These are phyloP conservation scores for Otolemur crassicaudatus DNA, from an alignment of 2,797 vertebrate species.

Conservation along the genomic window DNA sequence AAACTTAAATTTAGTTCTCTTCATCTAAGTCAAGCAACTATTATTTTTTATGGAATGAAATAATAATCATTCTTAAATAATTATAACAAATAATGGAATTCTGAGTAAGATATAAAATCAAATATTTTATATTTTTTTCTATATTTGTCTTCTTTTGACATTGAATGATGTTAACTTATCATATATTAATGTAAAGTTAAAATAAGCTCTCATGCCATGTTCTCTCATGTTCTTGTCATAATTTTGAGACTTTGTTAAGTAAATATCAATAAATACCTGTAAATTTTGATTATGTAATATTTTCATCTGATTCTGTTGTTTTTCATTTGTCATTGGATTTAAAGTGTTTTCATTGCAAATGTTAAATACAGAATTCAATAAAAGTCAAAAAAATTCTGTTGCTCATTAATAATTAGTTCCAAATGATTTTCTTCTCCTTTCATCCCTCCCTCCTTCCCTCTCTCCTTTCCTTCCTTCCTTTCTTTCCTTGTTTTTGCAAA, in stretches of 20 bases:
- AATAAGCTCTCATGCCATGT: slow-evolving; percentile 70
- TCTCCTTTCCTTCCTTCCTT: not conserved
- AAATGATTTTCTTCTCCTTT: not conserved
- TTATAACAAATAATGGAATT: slow-evolving; percentile 33
- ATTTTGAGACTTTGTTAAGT: slow-evolving; percentile 73
- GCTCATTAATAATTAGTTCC: slow-evolving; percentile 39
- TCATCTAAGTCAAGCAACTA: slow-evolving; percentile 23
- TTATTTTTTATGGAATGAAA: slow-evolving; percentile 62
- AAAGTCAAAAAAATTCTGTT: slow-evolving; percentile 75
- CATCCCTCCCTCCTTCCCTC: not conserved
- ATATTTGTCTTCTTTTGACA: slow-evolving; percentile 70
- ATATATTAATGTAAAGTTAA: slow-evolving; percentile 73
- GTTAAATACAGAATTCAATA: slow-evolving; percentile 86
- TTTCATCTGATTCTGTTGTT: slow-evolving; percentile 82
- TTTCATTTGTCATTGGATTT: slow-evolving; percentile 63
- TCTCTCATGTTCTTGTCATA: slow-evolving; percentile 74
- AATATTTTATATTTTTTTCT: slow-evolving; percentile 62
- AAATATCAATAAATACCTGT: slow-evolving; percentile 62
- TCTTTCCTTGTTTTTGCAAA: not conserved
- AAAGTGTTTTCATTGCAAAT: slow-evolving; percentile 79
- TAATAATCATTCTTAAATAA: slow-evolving; percentile 8
- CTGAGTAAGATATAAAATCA: slow-evolving; percentile 56
- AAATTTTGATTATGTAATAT: slow-evolving; percentile 71
- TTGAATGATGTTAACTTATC: slow-evolving; percentile 71
- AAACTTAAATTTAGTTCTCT: slow-evolving; percentile 62